Evolutionary conservation across 2,888 invertebrate genomes (phyloP).

Genomic region (Erannis defoliaria): DNA sequence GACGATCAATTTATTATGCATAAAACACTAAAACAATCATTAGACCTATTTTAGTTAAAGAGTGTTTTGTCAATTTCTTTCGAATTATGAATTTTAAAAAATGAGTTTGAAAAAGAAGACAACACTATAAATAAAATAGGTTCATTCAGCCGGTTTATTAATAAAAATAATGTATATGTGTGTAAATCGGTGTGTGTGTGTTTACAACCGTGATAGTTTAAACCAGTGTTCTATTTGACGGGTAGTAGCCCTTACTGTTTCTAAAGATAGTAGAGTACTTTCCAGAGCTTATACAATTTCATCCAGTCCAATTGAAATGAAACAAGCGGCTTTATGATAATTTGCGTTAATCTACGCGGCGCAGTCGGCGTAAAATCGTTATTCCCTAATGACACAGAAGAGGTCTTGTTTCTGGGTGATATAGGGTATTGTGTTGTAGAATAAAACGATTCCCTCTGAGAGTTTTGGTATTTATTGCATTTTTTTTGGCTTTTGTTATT

Average conservation of each 20-base stretch:
- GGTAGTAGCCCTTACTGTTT: constrained; percentile 16
- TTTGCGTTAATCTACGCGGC: constrained; percentile 37
- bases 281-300: constrained; percentile 17
- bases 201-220: too few species aligned
- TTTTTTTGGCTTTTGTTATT: background rate
- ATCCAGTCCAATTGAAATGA: constrained; percentile 34
- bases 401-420: constrained; percentile 15
- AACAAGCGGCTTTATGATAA: constrained; percentile 39
- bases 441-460: background rate
- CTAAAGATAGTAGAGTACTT: background rate
- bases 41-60: too few species aligned
- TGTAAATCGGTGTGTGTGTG: background rate
- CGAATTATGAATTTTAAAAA: too few species aligned
- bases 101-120: too few species aligned
- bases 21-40: too few species aligned
- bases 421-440: constrained; percentile 6
- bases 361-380: constrained; percentile 31
- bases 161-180: too few species aligned
- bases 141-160: too few species aligned
- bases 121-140: too few species aligned
- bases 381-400: constrained; percentile 25
- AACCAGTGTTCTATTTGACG: too few species aligned
- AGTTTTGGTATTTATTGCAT: background rate
- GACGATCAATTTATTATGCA: too few species aligned
- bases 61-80: too few species aligned